Base-by-base conservation (phyloP, 2,888 invertebrate genomes). In the Xestobium rufovillosum region DNA sequence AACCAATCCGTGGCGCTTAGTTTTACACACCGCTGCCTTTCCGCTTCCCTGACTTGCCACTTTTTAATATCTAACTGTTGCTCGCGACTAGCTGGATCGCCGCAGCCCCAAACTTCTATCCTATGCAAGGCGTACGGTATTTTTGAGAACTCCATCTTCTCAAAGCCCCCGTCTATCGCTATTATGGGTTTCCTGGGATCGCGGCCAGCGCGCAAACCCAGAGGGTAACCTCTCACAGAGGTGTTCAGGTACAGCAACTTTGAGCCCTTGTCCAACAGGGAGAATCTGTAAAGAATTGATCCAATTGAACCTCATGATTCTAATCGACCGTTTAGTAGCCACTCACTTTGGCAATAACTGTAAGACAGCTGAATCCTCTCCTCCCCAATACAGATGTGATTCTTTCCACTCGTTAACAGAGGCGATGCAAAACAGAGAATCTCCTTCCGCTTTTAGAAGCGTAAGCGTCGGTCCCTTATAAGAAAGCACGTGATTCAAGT, bases 1-100 rank as follows among this genome's bases (percentile, higher is more conserved):
- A 89, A 76, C 95, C 95, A 96, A 60, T 94, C 92, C 12, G 85
- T 80, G 0, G 90, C 80, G 10, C 83, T 86, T 41, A 92, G 64
- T 61, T 92, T 92, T 4, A 95, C 87, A 56, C 80, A 77, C 35
- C 86, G 71, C 52, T 87, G 84, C 42, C 83, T 76, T 67, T 95
- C 91, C 1, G 84, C 87, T 63, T 95, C 90, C 53, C 80, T 80
- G 88, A 92, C 49, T 50, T 83, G 66, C 61, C 61, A 61, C 55
- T 85, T 83, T 63, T 92, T 92, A 51, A 90, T 80, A 55, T 90
- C 89, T 43, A 85, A 66, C 66, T 95, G 95, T 8, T 78, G 78
- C 54, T 89, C 85, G 44, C 91, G 68, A 35, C 77, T 75, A 52
- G 81, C 73, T 66, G 77, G 66, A 60, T 87, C 84, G 1, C 89